Percentiles rank a stretch among this genome's conserved stretches.
Evolutionary conservation across 2,113 vertebrate species (phyloP).

Genomic region (Pycnonotus jocosus): DNA sequence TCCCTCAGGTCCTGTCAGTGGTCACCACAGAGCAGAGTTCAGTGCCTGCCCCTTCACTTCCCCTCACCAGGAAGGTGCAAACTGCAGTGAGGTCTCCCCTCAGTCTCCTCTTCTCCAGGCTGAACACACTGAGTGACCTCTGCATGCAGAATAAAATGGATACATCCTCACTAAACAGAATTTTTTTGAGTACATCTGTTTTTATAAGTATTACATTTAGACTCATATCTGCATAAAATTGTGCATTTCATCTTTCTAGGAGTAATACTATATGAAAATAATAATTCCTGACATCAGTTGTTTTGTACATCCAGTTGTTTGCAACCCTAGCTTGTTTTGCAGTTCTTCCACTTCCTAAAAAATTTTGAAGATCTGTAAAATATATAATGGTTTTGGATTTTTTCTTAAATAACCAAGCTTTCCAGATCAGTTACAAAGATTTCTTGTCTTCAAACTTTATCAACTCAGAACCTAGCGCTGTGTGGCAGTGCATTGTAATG

Average conservation of each 20-base stretch:
- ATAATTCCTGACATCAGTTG: background rate
- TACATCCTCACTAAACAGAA: background rate
- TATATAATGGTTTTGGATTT: background rate
- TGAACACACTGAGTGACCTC: background rate
- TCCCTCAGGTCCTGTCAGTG: fast-evolving
- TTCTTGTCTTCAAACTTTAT: background rate
- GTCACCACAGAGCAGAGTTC: background rate
- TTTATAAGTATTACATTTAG: background rate
- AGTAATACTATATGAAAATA: background rate
- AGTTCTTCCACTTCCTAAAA: background rate
- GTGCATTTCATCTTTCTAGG: background rate
- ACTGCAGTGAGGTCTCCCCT: background rate
- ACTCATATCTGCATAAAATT: background rate
- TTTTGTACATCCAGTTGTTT: background rate
- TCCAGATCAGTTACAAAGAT: background rate
- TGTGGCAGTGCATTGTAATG: background rate
- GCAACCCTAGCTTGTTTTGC: background rate
- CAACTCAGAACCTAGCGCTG: background rate
- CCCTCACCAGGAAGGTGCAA: background rate
- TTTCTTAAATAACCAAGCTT: background rate
- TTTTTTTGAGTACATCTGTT: background rate
- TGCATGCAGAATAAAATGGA: background rate
- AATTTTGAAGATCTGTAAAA: background rate
- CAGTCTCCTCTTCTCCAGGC: too few relatives aligned
- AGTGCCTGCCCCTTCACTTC: background rate